phyloP scores from a whole-genome alignment of 2,113 vertebrate species.

The Maccullochella peelii region DNA sequence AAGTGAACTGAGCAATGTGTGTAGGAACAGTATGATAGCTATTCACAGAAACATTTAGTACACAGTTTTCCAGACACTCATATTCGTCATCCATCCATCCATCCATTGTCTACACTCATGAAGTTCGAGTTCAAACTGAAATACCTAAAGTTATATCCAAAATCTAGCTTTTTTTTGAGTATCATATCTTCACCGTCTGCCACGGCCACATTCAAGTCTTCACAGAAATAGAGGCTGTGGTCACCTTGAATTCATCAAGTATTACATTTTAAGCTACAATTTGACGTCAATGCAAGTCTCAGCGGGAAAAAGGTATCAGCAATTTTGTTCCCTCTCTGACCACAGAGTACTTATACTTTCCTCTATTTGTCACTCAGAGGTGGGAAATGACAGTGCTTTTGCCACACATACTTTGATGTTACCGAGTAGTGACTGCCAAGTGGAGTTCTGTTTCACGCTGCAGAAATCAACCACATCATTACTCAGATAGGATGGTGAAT shows the following conservation, averaged over 20 bases:
- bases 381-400: conserved; percentile 26
- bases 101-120: not conserved
- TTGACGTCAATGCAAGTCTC: conserved; percentile 12
- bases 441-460: conserved; percentile 13
- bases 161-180: not conserved
- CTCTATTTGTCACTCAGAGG: conserved; percentile 1
- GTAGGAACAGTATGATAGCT: not conserved
- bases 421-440: not conserved
- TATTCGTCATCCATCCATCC: not conserved
- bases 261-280: conserved; percentile 26
- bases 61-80: no score
- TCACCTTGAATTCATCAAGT: conserved; percentile 33
- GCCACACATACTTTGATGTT: conserved; percentile 30
- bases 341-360: conserved; percentile 19
- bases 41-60: not conserved
- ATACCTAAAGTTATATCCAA: not conserved
- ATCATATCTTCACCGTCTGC: not conserved
- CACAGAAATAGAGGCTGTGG: conserved; percentile 5
- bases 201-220: no score
- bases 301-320: conserved; percentile 21
- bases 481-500: not conserved
- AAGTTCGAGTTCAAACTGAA: not conserved
- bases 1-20: not conserved
- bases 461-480: conserved; percentile 18
- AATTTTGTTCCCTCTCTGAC: conserved; percentile 37